Evolutionary conservation across 2,113 vertebrate genomes (phyloP), one percentile per base, ranked within the genome.

Genomic region (Clarias batrachus): DNA sequence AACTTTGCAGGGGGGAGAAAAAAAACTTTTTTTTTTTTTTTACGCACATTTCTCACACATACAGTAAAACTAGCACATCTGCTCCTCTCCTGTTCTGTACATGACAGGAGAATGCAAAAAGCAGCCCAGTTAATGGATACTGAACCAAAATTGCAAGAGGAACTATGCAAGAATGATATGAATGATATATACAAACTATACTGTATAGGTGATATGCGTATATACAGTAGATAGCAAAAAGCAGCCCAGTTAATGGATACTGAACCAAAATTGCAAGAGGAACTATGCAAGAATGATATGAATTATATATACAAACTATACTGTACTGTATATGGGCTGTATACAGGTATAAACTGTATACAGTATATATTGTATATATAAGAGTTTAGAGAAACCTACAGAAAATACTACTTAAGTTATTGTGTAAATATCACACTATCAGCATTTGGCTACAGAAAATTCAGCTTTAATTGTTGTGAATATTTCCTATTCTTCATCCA

Each of bases 141-240:
- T 62, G 37, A 82, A 41, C 74, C 74, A 71, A 81, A 4, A 73
- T 21, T n/a, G 12, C 21, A 9, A 56, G 27, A 84, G 65, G 62
- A 30, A n/a, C 63, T 63, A 52, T 54, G 41, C 83, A 37, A 37
- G 33, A 2, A 37, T 37, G 33, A 37, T 37, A 37, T 37, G 33
- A 37, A 37, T 37, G 66, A 66, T 65, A 66, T 66, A 82, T 65
- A 82, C 60, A 82, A 82, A 25, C 13, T 48, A 37, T 82, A 37
- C 33, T 37, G 33, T 37, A 37, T 3, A 37, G 33, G 33, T 37
- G 33, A 37, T 37, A 37, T 37, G 33, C 33, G 33, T 37, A 37
- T 37, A 37, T 33, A 33, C 30, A 1, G 30, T 33, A 33, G 1
- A 33, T 33, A 33, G 54, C 77, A 59, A 27, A 79, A 27, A 77